A percentile compares a stretch with the other conserved stretches of the same genome.
Conservation (phyloP, 2,797 vertebrate genomes). For the Tolypeutes matacus region DNA sequence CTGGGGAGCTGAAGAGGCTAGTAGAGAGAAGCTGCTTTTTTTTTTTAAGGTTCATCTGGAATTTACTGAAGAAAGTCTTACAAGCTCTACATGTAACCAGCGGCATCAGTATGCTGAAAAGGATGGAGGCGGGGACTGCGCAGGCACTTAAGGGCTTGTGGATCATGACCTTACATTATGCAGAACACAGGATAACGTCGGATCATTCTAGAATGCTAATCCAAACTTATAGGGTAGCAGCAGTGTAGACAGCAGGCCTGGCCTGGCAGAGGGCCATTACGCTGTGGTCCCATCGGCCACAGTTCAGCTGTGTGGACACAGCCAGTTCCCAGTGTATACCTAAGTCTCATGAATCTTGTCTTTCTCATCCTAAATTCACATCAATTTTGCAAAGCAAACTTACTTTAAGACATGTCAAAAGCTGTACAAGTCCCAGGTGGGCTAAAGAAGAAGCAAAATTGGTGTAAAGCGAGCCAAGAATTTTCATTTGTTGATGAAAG, state of each 20-base stretch:
- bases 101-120: background rate
- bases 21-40: background rate
- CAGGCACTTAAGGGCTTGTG: rapidly evolving
- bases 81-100: rapidly evolving
- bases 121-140: rapidly evolving
- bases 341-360: background rate
- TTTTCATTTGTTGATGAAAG: constrained; percentile 66
- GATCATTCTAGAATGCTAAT: background rate
- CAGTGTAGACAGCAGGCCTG: background rate
- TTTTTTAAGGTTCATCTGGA: background rate
- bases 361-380: background rate
- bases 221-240: rapidly evolving
- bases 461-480: constrained; percentile 63
- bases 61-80: background rate
- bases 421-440: constrained; percentile 57
- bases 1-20: background rate
- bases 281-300: rapidly evolving
- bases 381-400: constrained; percentile 40
- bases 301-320: background rate
- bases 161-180: rapidly evolving
- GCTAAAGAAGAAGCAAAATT: constrained; percentile 19
- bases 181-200: rapidly evolving
- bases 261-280: rapidly evolving
- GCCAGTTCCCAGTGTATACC: background rate
- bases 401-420: constrained; percentile 64